Evolutionary conservation across 2,888 invertebrate species (phyloP).

Genomic region (Ditula angustiorana): DNA sequence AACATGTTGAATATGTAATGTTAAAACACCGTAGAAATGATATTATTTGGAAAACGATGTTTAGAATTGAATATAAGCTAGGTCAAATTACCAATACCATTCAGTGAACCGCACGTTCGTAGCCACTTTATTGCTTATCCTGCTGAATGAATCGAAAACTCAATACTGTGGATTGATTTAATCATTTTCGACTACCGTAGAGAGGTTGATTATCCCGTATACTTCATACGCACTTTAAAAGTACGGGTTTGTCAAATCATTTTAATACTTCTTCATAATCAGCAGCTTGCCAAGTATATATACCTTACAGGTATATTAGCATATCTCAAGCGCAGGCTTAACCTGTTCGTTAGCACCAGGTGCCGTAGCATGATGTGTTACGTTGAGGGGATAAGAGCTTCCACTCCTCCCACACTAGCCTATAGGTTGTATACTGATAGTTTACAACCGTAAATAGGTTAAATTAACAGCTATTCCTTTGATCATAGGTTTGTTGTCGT

Average conservation of each 20-base stretch:
- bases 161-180: slow-evolving; percentile 5
- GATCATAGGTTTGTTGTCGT: background rate
- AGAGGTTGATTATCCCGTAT: no score
- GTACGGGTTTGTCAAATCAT: background rate
- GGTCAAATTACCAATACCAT: slow-evolving; percentile 7
- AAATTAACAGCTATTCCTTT: background rate
- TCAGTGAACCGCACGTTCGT: background rate
- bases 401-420: background rate
- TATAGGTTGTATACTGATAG: background rate
- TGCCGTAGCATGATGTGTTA: slow-evolving; percentile 1
- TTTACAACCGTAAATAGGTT: background rate
- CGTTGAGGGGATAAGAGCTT: slow-evolving; percentile 1
- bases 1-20: no score
- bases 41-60: background rate
- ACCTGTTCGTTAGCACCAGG: background rate
- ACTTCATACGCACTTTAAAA: no score
- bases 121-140: slow-evolving; percentile 21
- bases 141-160: slow-evolving; percentile 12
- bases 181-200: no score
- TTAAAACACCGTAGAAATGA: background rate
- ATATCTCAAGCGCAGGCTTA: background rate
- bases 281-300: background rate
- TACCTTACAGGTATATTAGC: background rate
- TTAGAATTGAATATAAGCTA: background rate
- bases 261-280: background rate